Conservation (phyloP, 2,797 vertebrate species). For the Crotalus adamanteus region DNA sequence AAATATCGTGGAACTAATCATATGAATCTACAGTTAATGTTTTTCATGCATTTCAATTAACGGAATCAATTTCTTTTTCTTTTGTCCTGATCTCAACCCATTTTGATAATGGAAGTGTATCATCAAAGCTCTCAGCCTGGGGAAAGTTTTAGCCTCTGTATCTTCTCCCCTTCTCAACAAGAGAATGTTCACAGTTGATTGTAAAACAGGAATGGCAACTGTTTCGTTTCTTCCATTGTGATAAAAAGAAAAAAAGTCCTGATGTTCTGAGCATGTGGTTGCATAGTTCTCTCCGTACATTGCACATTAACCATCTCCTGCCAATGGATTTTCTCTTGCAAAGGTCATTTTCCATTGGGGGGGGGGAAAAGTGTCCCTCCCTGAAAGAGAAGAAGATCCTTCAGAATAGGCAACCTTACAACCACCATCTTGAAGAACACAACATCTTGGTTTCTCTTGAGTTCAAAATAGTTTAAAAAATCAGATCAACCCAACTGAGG, state of each 20-base stretch:
- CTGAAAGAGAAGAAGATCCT: not conserved
- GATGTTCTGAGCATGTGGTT: not conserved
- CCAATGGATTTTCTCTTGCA: not conserved
- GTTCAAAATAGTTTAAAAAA: not conserved
- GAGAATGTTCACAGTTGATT: not conserved
- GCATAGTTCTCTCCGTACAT: not conserved
- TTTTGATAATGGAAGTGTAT: not conserved
- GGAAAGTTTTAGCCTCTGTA: not conserved
- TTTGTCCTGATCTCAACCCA: not conserved
- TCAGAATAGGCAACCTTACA: not conserved
- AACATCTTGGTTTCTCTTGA: not conserved
- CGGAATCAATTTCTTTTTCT: not conserved
- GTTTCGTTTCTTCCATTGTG: not conserved
- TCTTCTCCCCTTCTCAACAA: not conserved
- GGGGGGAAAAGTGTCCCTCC: not conserved
- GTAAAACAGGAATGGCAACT: not conserved
- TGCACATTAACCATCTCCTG: not conserved
- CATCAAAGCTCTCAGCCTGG: not conserved
- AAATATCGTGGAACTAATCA: not conserved
- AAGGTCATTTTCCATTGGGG: not conserved
- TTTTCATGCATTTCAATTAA: not conserved
- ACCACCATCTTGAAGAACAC: not conserved
- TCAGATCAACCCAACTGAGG: not conserved
- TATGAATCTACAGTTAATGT: not conserved
- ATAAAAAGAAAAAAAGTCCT: not conserved